Evolutionary conservation across 2,888 invertebrate species (phyloP), one percentile per base, ranked within the genome.

Genomic region (Lasioglossum vierecki): DNA sequence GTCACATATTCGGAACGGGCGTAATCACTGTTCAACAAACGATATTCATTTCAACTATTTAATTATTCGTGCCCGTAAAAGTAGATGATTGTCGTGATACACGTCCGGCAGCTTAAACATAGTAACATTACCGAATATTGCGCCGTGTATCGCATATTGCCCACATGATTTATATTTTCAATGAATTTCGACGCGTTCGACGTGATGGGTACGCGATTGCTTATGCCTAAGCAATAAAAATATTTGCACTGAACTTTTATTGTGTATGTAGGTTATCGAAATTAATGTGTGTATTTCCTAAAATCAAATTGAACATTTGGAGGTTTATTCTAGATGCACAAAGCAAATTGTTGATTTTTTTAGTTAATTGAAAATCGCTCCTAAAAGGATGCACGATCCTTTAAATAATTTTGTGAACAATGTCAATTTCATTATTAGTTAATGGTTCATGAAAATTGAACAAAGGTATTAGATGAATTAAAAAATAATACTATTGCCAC

Each of bases 31-130:
- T 44, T 22, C 22, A 57, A 60, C 53, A 53, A 72, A 60, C 79
- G 60, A 22, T 53, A 78, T 53, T 68, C 26, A 44, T 44, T 30
- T 57, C 44, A 79, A 79, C 57, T 71, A 79, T 79, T 79, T 79
- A 79, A 79, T 79, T 79, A 46, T 26, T 44, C 60, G 63, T 15
- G 30, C 26, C 18, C 44, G 79, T 13, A 30, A 63, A 79, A 72
- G 44, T 72, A 26, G 79, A 72, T 57, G 49, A 18, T 57, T 39
- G 44, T 15, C 44, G 53, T 49, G 57, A 41, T 70, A 57, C 39
- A 22, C 41, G 60, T n/a, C 44, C 9, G 35, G 30, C 18, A 30
- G 66, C 63, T n/a, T 76, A 46, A 66, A 46, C 46, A 66, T 66
- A 26, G 30, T 66, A 44, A 11, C 22, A 49, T 41, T 75, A 60